These are phyloP conservation scores for Coccyzus lansbergi DNA, from an alignment of 2,797 vertebrate species.

Conservation along the genomic window DNA sequence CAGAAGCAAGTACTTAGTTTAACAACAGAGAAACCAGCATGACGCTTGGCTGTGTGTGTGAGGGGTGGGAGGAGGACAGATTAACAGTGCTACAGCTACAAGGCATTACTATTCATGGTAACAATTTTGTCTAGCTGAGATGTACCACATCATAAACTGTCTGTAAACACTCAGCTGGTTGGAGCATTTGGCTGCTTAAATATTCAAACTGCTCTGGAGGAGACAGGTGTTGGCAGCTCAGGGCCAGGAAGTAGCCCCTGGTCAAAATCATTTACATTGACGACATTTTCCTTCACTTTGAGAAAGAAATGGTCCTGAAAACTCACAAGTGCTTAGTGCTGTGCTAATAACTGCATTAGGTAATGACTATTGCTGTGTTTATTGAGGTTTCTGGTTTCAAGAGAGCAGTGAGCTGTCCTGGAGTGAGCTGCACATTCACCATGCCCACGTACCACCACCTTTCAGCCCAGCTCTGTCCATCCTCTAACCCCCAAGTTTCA, in stretches of 20 bases:
- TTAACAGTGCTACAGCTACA: not conserved
- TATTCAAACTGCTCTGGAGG: not conserved
- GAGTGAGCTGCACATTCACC: not conserved
- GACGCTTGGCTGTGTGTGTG: accelerated
- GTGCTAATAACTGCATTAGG: not conserved
- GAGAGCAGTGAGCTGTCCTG: not conserved
- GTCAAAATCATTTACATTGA: not conserved
- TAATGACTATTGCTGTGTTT: not conserved
- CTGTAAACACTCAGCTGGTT: not conserved
- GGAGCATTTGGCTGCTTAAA: not conserved
- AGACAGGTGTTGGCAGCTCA: not conserved
- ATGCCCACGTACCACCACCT: accelerated
- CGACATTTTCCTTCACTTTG: not conserved
- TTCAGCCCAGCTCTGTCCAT: accelerated
- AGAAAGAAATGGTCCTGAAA: conserved; percentile 3
- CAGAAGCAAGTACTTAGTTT: accelerated
- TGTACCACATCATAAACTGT: not conserved
- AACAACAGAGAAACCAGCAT: not conserved
- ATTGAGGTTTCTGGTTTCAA: not conserved
- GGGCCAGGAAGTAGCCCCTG: not conserved
- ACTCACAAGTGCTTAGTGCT: not conserved
- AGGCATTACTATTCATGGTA: not conserved
- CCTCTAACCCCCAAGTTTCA: not conserved
- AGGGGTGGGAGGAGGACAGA: not conserved
- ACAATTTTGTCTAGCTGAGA: not conserved